A percentile compares a stretch with the other conserved stretches of the same genome.
These are phyloP conservation scores for Phrynosoma blainvillii DNA, from an alignment of 2,113 vertebrate genomes.

Conservation along the genomic window DNA sequence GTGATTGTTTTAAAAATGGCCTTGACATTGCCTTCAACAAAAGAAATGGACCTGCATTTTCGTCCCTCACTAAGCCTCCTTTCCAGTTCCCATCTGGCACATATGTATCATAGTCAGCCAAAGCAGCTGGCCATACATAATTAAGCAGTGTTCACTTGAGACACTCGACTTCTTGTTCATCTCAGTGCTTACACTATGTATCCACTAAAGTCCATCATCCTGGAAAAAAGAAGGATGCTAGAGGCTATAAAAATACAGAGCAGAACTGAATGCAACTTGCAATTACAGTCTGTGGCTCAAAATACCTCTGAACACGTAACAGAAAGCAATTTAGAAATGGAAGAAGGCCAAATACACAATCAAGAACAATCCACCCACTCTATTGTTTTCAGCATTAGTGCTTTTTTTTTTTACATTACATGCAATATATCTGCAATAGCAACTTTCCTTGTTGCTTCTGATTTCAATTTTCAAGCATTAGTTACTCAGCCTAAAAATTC, in stretches of 20 bases:
- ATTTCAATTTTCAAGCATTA: conserved; percentile 10
- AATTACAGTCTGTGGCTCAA: neutral
- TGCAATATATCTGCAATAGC: neutral
- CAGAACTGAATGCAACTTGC: neutral
- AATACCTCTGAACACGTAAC: conserved; percentile 25
- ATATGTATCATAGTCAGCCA: neutral
- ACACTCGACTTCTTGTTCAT: conserved; percentile 2
- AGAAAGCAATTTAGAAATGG: conserved; percentile 35
- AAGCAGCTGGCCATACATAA: conserved; percentile 24
- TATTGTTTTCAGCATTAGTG: neutral
- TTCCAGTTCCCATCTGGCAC: neutral
- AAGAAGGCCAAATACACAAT: conserved; percentile 36
- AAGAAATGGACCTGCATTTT: neutral
- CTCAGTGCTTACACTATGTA: neutral
- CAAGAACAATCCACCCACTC: conserved; percentile 23
- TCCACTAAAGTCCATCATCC: neutral
- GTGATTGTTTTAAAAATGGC: neutral
- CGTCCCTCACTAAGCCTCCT: neutral
- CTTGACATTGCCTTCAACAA: neutral
- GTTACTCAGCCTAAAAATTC: neutral
- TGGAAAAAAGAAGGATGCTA: neutral
- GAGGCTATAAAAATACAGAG: conserved; percentile 22
- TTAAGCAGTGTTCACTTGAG: conserved; percentile 12
- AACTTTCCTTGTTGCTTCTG: neutral
- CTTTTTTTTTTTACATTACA: conserved; percentile 38